These are phyloP conservation scores for Drosophila basisetae DNA, from an alignment of 2,888 invertebrate species.

Conservation along the genomic window DNA sequence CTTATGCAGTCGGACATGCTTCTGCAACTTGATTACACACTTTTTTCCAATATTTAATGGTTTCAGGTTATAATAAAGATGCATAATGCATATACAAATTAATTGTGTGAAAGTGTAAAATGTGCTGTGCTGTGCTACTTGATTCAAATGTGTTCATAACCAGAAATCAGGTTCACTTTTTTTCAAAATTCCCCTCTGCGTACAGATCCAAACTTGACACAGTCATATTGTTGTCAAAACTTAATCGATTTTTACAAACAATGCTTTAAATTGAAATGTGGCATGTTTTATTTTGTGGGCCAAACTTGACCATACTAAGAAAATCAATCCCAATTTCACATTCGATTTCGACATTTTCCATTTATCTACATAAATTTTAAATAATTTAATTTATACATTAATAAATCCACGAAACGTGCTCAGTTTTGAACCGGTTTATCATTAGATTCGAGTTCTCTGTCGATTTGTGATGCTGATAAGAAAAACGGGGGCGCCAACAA, in stretches of 20 bases:
- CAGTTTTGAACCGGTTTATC: constrained; percentile 48
- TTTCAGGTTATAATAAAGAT: constrained; percentile 1
- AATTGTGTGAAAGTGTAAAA: not conserved
- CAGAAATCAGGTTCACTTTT: not conserved
- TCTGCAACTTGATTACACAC: not conserved
- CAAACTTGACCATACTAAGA: not conserved
- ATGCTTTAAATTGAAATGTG: not conserved
- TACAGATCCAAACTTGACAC: not conserved
- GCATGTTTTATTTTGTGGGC: not conserved
- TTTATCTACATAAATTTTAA: not conserved
- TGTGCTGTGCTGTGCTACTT: not conserved
- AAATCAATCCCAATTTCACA: not conserved
- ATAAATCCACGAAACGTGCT: not conserved
- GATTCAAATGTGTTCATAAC: not conserved
- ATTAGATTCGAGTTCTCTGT: constrained; percentile 26
- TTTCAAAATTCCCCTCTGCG: not conserved
- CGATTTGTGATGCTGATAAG: constrained; percentile 19
- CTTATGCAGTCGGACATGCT: not conserved
- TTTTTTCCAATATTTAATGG: not conserved
- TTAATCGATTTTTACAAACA: not conserved
- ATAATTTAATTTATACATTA: constrained; percentile 21
- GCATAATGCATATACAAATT: constrained; percentile 1
- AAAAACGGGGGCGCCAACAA: constrained; percentile 9
- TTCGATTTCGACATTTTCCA: not conserved
- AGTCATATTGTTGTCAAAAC: not conserved